These are phyloP conservation scores for Melolontha melolontha DNA, from an alignment of 2,888 invertebrate genomes.

Conservation along the genomic window DNA sequence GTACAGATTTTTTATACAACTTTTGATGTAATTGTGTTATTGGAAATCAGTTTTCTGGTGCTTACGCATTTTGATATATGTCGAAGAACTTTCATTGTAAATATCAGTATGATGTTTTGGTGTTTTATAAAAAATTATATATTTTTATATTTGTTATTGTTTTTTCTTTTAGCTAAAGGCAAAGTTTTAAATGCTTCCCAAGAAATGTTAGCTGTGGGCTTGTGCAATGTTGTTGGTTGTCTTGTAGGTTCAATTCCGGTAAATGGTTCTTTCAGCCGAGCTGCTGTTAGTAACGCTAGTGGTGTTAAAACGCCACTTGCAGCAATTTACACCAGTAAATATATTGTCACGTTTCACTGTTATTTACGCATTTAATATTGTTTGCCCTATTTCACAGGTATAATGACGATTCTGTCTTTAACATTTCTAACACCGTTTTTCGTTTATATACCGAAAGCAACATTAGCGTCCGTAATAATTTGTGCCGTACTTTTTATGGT, in stretches of 20 bases:
- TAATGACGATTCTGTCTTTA: conserved; percentile 78
- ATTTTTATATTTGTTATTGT: too few relatives aligned
- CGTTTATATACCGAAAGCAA: conserved; percentile 78
- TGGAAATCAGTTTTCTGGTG: too few relatives aligned
- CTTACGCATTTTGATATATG: too few relatives aligned
- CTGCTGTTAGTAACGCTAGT: conserved; percentile 85
- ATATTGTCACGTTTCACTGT: conserved; percentile 1
- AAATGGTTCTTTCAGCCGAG: conserved; percentile 79
- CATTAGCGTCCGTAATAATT: conserved; percentile 79
- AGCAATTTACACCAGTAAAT: conserved; percentile 77
- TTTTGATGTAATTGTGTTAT: too few relatives aligned
- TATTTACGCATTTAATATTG: background rate
- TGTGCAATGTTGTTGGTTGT: conserved; percentile 79
- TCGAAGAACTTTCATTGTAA: too few relatives aligned
- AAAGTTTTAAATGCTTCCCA: conserved; percentile 81
- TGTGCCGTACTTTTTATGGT: conserved; percentile 84
- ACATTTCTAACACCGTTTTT: conserved; percentile 81
- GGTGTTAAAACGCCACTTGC: conserved; percentile 82
- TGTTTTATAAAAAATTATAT: too few relatives aligned
- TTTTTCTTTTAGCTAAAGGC: conserved; percentile 71
- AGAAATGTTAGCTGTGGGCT: conserved; percentile 83
- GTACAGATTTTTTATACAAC: too few relatives aligned
- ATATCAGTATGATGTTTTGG: too few relatives aligned
- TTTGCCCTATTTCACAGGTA: conserved; percentile 64
- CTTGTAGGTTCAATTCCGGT: conserved; percentile 85